Conservation (phyloP, 2,113 vertebrate genomes). For the Menura novaehollandiae region DNA sequence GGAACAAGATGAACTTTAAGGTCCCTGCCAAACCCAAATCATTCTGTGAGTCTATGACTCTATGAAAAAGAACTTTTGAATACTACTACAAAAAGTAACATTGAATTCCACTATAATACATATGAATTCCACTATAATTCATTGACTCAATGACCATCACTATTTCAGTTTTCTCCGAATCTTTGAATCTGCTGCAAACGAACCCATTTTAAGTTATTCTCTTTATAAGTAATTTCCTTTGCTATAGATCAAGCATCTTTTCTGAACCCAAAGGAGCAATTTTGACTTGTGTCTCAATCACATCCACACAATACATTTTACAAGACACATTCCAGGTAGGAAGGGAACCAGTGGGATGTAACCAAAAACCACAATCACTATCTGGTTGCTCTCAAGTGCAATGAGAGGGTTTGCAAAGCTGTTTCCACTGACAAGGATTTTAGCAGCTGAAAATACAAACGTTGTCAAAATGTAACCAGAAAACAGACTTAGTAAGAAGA, state of each 20-base stretch:
- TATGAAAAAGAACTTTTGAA: background rate
- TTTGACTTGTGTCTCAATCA: rapidly evolving
- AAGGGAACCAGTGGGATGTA: background rate
- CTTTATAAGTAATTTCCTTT: background rate
- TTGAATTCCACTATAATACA: background rate
- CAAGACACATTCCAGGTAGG: background rate
- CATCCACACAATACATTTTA: rapidly evolving
- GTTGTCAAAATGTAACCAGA: background rate
- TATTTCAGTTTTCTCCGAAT: background rate
- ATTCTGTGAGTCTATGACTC: background rate
- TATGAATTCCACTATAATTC: background rate
- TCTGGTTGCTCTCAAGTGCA: background rate
- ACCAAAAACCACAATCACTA: background rate
- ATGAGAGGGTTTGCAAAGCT: background rate
- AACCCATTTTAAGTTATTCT: background rate
- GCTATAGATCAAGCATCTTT: background rate
- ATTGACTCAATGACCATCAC: background rate
- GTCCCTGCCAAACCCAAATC: background rate
- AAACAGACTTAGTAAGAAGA: background rate
- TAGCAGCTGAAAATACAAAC: background rate
- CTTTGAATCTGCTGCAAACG: background rate
- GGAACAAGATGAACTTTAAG: background rate
- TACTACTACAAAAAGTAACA: background rate
- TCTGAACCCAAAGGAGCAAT: background rate
- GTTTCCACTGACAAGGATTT: background rate